Evolutionary conservation across 2,113 vertebrate genomes (phyloP).

Genomic region (Oncorhynchus gorbuscha): DNA sequence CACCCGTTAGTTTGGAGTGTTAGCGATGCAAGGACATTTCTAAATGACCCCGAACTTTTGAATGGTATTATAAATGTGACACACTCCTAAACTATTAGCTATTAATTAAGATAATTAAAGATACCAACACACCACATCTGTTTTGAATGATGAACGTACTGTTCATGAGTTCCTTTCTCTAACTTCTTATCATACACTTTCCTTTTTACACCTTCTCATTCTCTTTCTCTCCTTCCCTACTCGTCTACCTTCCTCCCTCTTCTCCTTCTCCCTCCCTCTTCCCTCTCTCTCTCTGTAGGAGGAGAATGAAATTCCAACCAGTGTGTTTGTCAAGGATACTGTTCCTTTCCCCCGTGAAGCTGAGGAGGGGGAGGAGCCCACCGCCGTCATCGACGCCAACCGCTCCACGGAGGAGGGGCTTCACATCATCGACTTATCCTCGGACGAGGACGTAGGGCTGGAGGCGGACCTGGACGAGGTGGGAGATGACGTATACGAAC

Average conservation of each 20-base stretch:
- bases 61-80: too few species aligned
- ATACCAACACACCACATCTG: background rate
- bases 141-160: background rate
- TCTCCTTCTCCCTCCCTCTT: background rate
- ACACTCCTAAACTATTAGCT: too few species aligned
- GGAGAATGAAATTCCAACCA: conserved; percentile 94
- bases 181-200: background rate
- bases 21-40: too few species aligned
- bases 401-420: conserved; percentile 80
- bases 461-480: conserved; percentile 77
- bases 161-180: background rate
- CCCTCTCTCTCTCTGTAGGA: conserved; percentile 75
- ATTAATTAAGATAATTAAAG: too few species aligned
- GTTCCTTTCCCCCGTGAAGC: conserved; percentile 68
- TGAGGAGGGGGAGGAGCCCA: conserved; percentile 74
- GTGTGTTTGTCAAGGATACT: conserved; percentile 85
- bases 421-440: conserved; percentile 87
- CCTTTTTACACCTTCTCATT: background rate
- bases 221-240: background rate
- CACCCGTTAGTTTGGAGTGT: too few species aligned
- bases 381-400: conserved; percentile 69
- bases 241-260: background rate
- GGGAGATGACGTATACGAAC: conserved; percentile 43
- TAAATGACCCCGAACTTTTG: too few species aligned
- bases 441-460: conserved; percentile 83